These are phyloP conservation scores for Arvicanthis niloticus DNA, from an alignment of 2,113 vertebrate species.

Conservation along the genomic window DNA sequence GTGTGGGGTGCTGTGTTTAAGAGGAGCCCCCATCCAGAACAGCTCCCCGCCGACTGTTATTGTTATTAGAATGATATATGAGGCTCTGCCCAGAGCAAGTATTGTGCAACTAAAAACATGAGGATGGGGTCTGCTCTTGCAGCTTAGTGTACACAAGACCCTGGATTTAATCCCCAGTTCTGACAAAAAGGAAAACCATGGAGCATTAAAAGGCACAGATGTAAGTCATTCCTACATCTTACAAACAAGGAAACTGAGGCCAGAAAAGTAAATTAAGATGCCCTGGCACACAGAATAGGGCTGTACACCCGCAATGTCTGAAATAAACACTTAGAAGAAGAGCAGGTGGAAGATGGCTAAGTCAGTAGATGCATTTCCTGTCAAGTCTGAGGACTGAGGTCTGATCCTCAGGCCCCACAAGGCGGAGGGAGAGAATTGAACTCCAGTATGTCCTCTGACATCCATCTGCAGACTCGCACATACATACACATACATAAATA, in stretches of 20 bases:
- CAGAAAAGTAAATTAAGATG: slow-evolving; percentile 4
- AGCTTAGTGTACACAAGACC: not conserved
- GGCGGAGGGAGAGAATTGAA: not conserved
- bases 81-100: not conserved
- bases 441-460: not conserved
- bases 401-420: not conserved
- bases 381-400: not conserved
- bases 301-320: not conserved
- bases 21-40: not conserved
- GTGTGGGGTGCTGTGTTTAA: not conserved
- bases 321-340: not conserved
- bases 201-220: not conserved
- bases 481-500: not conserved
- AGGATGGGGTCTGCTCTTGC: not conserved
- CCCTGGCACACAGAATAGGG: not conserved
- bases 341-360: not conserved
- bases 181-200: not conserved
- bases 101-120: not conserved
- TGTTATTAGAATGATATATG: not conserved
- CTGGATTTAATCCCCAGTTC: not conserved
- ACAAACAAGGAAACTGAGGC: slow-evolving; percentile 24
- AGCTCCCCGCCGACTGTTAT: slow-evolving; percentile 8
- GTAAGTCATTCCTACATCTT: not conserved
- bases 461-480: not conserved
- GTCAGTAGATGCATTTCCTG: not conserved